A percentile compares a stretch with the other conserved stretches of the same genome.
phyloP scores from a whole-genome alignment of 2,797 vertebrate genomes.

The Neosilurus mollespiculum region DNA sequence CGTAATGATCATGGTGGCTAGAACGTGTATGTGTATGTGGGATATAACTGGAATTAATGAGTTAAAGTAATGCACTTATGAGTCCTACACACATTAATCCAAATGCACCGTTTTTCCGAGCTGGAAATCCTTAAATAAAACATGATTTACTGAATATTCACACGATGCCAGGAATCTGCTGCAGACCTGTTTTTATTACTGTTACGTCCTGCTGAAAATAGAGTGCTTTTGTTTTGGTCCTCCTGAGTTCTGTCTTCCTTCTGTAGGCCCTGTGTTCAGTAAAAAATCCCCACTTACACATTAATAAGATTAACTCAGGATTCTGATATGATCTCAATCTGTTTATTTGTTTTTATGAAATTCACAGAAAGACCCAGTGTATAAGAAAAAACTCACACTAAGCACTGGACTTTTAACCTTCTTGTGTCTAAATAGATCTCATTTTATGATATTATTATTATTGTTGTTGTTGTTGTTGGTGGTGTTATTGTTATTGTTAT shows the following conservation, averaged over 20 bases:
- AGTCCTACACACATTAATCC: constrained; percentile 24
- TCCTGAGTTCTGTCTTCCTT: neutral
- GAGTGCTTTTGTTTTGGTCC: constrained; percentile 27
- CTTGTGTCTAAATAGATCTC: neutral
- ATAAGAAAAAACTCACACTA: neutral
- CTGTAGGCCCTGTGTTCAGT: neutral
- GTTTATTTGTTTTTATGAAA: neutral
- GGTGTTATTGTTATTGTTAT: neutral
- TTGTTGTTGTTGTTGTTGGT: no score
- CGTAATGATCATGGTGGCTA: no score
- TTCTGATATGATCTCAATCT: neutral
- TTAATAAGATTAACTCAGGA: neutral
- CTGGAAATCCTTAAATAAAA: constrained; percentile 61
- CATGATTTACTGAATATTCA: constrained; percentile 60
- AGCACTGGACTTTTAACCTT: neutral
- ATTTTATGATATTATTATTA: neutral
- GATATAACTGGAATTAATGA: constrained; percentile 21
- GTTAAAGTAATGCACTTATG: constrained; percentile 22
- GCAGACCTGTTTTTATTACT: constrained; percentile 6
- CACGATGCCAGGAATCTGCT: neutral
- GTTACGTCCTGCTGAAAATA: constrained; percentile 36
- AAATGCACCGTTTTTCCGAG: constrained; percentile 28
- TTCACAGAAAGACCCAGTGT: neutral
- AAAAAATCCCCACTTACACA: neutral
- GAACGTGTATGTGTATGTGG: no score